Base-by-base conservation (phyloP, 2,113 vertebrate genomes). In the Pterocles orientalis region DNA sequence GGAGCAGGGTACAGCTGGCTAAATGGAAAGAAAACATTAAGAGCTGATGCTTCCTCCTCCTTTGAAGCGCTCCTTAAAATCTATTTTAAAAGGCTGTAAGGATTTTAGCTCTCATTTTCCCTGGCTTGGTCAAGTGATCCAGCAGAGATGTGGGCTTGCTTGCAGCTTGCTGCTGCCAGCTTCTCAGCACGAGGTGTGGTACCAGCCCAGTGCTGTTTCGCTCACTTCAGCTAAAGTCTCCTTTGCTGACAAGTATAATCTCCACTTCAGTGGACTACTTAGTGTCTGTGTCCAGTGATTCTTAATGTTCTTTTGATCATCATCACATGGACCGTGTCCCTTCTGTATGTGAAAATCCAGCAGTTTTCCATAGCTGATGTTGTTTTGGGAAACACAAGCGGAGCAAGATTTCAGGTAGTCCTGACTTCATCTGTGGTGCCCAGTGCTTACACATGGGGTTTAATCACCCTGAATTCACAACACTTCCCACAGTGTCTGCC, bases 281-380 rank as follows among this genome's bases (percentile, higher is more conserved):
- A 29, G 18, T n/a, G 11, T 15, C 45, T 39, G 45, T 14, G 18
- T 8, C 28, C 33, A 23, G 8, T 53, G 57, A 43, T 75, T 41
- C 65, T 79, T 53, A 26, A 16, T n/a, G 2, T 51, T 75, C 43
- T 14, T 7, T 25, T 65, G 23, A 24, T 65, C 33, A 10, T 36
- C 2, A 1, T 57, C 56, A 34, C 73, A 2, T 1, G 20, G 41
- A 8, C 6, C 3, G 2, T 3, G 19, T 12, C 39, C 41, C 34
- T 62, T 54, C 21, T 43, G 4, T 5, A 0, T 51, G 54, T 43
- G 64, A 72, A 14, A 70, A 53, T 8, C 50, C 82, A 51, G 29
- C n/a, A 43, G 31, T 45, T 92, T 83, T 54, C 61, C 56, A 11
- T 1, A 24, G 69, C 20, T 45, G 64, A 4, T 24, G 19, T 9